Evolutionary conservation across 2,888 invertebrate genomes (phyloP).

Genomic region (Xestia ashworthii): DNA sequence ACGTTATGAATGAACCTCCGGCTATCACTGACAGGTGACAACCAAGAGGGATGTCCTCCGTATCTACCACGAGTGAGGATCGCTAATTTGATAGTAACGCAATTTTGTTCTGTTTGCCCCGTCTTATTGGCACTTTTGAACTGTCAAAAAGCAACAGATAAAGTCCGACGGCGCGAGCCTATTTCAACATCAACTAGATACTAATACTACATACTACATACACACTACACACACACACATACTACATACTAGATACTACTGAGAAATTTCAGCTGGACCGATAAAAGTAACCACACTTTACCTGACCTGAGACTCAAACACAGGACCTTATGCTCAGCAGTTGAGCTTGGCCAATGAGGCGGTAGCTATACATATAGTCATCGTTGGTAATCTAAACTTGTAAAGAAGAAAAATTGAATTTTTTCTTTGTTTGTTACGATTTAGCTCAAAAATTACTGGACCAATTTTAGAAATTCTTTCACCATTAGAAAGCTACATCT

Average conservation of each 20-base stretch:
- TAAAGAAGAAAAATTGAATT: too few species aligned
- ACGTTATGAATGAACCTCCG: slow-evolving; percentile 38
- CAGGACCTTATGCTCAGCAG: neutral
- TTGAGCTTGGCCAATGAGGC: neutral
- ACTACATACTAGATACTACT: too few species aligned
- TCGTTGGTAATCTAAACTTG: neutral
- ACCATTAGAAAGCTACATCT: too few species aligned
- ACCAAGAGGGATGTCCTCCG: neutral
- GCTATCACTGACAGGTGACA: slow-evolving; percentile 37
- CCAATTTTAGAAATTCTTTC: too few species aligned
- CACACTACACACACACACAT: too few species aligned
- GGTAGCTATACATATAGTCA: neutral
- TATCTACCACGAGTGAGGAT: neutral
- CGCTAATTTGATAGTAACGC: neutral
- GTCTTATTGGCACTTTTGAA: neutral
- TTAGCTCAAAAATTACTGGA: too few species aligned
- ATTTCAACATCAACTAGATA: neutral
- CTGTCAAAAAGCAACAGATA: neutral
- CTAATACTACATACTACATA: too few species aligned
- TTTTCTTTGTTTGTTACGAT: too few species aligned
- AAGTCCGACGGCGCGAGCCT: neutral
- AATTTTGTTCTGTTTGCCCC: neutral
- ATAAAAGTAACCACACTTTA: neutral
- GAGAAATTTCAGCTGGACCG: neutral
- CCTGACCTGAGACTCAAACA: neutral